These are phyloP conservation scores for Mesoligia furuncula DNA, from an alignment of 2,888 invertebrate genomes.

Conservation along the genomic window DNA sequence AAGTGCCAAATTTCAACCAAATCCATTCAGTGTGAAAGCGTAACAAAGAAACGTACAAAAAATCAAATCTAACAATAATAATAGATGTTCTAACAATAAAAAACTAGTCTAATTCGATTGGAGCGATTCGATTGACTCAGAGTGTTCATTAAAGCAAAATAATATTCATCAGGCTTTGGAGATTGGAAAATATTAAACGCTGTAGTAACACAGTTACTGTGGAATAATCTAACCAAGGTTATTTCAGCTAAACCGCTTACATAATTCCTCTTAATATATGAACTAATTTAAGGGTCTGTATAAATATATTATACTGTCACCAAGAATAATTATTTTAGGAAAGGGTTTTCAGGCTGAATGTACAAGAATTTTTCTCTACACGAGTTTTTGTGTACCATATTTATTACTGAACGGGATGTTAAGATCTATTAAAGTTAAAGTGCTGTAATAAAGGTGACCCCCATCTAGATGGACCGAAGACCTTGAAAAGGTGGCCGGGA, in stretches of 20 bases:
- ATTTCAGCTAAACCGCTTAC: conserved; percentile 26
- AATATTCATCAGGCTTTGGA: conserved; percentile 2
- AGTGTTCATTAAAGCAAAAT: conserved; percentile 9
- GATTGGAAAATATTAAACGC: conserved; percentile 12
- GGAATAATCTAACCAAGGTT: conserved; percentile 4
- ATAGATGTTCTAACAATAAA: background rate
- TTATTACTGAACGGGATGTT: background rate
- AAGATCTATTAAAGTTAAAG: background rate
- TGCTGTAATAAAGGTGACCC: background rate
- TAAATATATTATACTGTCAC: conserved; percentile 14
- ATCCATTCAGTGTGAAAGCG: too few species aligned
- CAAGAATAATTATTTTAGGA: conserved; percentile 29
- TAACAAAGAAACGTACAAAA: too few species aligned
- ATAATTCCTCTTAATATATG: conserved; percentile 32
- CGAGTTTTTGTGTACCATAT: background rate
- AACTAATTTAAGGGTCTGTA: conserved; percentile 24
- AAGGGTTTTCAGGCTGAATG: conserved; percentile 4
- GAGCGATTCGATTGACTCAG: background rate
- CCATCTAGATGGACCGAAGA: background rate
- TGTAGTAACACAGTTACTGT: conserved; percentile 6
- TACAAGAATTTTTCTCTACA: conserved; percentile 22
- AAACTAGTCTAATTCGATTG: background rate
- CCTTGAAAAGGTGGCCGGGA: background rate
- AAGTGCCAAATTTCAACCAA: too few species aligned
- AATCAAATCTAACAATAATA: too few species aligned